Conservation (phyloP, 2,797 vertebrate genomes). For the Eupleurogrammus muticus region DNA sequence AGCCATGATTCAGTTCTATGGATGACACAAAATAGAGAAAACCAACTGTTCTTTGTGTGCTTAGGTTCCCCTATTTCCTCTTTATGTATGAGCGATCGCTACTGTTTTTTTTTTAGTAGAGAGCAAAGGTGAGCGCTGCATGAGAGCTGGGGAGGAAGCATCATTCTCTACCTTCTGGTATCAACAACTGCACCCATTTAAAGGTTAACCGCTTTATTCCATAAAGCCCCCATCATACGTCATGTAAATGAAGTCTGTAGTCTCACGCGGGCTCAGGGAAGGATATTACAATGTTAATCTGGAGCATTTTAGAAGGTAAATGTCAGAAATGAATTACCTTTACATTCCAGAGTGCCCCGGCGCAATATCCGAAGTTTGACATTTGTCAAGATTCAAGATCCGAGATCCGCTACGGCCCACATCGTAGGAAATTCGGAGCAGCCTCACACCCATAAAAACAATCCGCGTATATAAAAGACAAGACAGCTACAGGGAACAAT, state of each 20-base stretch:
- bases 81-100: conserved; percentile 26
- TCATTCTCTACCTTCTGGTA: conserved; percentile 61
- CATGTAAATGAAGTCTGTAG: conserved; percentile 79
- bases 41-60: conserved; percentile 4
- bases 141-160: conserved; percentile 50
- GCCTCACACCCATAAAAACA: too few relatives aligned
- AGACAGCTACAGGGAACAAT: too few relatives aligned
- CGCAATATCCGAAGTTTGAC: conserved; percentile 72
- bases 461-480: too few relatives aligned
- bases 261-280: conserved; percentile 55
- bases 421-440: too few relatives aligned
- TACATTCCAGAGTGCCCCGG: conserved; percentile 61
- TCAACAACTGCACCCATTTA: conserved; percentile 76
- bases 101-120: conserved; percentile 1
- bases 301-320: conserved; percentile 82
- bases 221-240: conserved; percentile 66
- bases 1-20: conserved; percentile 15
- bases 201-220: conserved; percentile 80
- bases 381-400: conserved; percentile 60
- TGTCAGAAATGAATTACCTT: conserved; percentile 85
- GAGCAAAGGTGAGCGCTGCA: conserved; percentile 64
- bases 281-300: conserved; percentile 85
- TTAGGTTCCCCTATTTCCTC: not conserved
- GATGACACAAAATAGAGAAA: conserved; percentile 18
- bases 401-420: too few relatives aligned